Evolutionary conservation across 2,113 vertebrate genomes (phyloP).

Genomic region (Xiphorhynchus elegans): DNA sequence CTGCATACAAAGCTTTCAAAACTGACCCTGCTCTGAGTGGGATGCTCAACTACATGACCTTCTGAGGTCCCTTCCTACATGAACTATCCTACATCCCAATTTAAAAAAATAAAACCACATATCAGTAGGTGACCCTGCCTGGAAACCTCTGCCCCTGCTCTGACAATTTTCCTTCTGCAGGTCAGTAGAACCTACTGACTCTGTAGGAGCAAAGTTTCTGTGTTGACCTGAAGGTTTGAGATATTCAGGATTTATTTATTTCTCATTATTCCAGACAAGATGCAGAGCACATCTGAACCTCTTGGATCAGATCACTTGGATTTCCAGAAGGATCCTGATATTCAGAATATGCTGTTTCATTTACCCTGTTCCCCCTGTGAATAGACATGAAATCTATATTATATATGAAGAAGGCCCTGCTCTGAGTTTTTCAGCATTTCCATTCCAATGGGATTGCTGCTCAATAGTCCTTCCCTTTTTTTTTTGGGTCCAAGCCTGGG

Average conservation of each 20-base stretch:
- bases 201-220: neutral
- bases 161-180: neutral
- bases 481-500: neutral
- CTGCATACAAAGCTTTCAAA: neutral
- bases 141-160: neutral
- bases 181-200: neutral
- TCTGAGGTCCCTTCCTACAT: neutral
- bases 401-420: neutral
- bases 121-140: neutral
- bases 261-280: neutral
- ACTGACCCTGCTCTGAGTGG: neutral
- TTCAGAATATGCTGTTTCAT: neutral
- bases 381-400: neutral
- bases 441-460: neutral
- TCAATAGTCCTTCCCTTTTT: neutral
- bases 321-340: neutral
- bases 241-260: neutral
- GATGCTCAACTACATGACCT: neutral
- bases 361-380: neutral
- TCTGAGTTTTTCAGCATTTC: neutral
- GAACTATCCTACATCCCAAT: neutral
- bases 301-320: neutral
- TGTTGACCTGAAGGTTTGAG: neutral
- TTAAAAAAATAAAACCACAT: too few relatives aligned
- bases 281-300: neutral